A percentile compares a stretch with the other conserved stretches of the same genome.
Conservation (phyloP, 2,888 invertebrate genomes). For the Orchesella flavescens region DNA sequence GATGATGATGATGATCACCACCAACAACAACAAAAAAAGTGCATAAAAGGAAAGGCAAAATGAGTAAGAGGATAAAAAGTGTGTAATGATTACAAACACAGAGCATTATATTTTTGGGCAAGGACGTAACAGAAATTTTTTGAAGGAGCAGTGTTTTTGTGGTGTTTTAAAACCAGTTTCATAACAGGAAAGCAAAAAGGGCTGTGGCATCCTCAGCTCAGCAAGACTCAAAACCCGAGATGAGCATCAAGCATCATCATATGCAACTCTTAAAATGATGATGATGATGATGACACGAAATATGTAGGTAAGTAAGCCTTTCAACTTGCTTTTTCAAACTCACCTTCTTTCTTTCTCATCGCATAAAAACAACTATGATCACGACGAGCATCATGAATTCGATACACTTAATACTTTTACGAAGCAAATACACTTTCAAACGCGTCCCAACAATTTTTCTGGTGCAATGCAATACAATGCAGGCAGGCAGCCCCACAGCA, state of each 20-base stretch:
- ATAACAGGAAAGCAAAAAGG: conserved; percentile 55
- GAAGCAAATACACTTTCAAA: conserved; percentile 59
- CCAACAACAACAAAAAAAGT: background rate
- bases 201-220: conserved; percentile 9
- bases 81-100: conserved; percentile 55
- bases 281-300: background rate
- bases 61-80: conserved; percentile 40
- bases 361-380: conserved; percentile 37
- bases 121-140: conserved; percentile 50
- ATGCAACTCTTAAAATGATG: background rate
- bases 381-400: conserved; percentile 4
- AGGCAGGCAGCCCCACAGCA: background rate
- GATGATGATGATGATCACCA: too few relatives aligned
- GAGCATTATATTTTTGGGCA: conserved; percentile 49
- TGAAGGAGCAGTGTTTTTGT: background rate
- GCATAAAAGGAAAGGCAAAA: background rate
- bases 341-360: conserved; percentile 57
- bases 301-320: conserved; percentile 65
- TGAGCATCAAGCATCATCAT: background rate
- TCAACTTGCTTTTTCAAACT: conserved; percentile 60
- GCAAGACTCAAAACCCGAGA: background rate
- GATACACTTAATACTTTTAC: conserved; percentile 23
- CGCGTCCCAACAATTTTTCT: conserved; percentile 20
- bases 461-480: background rate
- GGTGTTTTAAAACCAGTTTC: conserved; percentile 57